Base-by-base conservation (phyloP, 2,113 vertebrate species). In the Spilogale gracilis region DNA sequence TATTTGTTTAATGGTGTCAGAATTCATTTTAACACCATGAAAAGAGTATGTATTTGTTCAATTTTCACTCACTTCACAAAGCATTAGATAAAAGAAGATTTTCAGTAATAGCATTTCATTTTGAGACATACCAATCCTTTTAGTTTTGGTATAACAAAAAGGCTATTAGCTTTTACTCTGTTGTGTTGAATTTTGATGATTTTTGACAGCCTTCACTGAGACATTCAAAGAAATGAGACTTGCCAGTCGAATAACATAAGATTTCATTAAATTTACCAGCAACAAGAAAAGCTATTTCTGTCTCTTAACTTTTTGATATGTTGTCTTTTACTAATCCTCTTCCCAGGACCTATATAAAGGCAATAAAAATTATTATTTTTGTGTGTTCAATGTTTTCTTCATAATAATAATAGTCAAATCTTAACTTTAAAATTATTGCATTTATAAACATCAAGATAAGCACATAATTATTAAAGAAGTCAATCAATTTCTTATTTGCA, bases 21-120 rank as follows among this genome's bases (percentile, higher is more conserved):
- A 96, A 97, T 93, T 98, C 93, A 98, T 98, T 98, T 98, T 97
- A 96, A 97, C 97, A 97, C 82, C 95, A 71, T 89, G 84, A 97
- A 94, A 97, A 61, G 97, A 73, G 79, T 89, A 97, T 96, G 93
- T 97, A 92, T 98, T 98, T 98, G 98, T 98, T 97, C 89, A 81
- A 97, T 98, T 98, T 98, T 96, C 94, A 96, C 96, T 93, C 95
- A 97, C 87, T 94, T 78, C 94, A 98, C 97, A 98, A 98, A 98
- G 92, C 93, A 96, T 95, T 93, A 98, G 96, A 98, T 98, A 98
- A 98, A 98, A 98, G 96, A 98, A 97, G 96, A 96, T 97, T 98
- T 98, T 98, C 96, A 97, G 93, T 98, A 98, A 98, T 97, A 97
- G 95, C 98, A 97, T 98, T 98, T 98, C 94, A 97, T 98, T 98